Evolutionary conservation across 2,113 vertebrate genomes (phyloP).

Genomic region (Plotosus lineatus): DNA sequence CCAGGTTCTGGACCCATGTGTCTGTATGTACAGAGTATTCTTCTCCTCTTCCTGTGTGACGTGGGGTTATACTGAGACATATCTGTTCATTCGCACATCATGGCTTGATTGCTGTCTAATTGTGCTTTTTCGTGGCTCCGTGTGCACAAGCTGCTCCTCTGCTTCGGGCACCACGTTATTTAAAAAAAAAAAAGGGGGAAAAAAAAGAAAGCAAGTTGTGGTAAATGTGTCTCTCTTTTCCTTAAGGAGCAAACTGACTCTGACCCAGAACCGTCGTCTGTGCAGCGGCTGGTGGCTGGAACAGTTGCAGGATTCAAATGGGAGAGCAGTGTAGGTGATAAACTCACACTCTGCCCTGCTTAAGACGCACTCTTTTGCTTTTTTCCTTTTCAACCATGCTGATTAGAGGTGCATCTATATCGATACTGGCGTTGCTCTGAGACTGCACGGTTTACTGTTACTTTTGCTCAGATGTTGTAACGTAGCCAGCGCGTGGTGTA

Average conservation of each 20-base stretch:
- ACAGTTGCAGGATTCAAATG: constrained; percentile 92
- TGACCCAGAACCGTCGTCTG: constrained; percentile 91
- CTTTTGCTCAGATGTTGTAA: no score
- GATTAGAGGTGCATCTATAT: not conserved
- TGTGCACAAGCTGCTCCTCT: constrained; percentile 24
- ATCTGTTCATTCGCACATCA: not conserved
- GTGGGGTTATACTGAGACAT: not conserved
- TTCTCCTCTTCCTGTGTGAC: constrained; percentile 6
- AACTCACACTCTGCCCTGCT: constrained; percentile 58
- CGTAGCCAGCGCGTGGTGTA: no score
- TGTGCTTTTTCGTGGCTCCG: not conserved
- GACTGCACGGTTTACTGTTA: no score
- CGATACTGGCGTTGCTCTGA: no score
- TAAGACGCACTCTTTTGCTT: constrained; percentile 58
- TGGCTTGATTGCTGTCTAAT: not conserved
- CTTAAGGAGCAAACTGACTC: constrained; percentile 91
- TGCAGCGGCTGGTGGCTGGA: constrained; percentile 90
- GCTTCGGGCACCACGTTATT: not conserved
- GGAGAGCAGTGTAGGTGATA: constrained; percentile 84
- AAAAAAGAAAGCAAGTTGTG: constrained; percentile 43
- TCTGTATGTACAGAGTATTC: not conserved
- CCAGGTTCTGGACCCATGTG: not conserved
- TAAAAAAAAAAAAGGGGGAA: not conserved
- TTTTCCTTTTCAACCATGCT: constrained; percentile 29
- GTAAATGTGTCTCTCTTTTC: constrained; percentile 70